Percentiles rank a stretch among this genome's conserved stretches.
These are phyloP conservation scores for Acleris literana DNA, from an alignment of 2,888 invertebrate genomes.

Conservation along the genomic window DNA sequence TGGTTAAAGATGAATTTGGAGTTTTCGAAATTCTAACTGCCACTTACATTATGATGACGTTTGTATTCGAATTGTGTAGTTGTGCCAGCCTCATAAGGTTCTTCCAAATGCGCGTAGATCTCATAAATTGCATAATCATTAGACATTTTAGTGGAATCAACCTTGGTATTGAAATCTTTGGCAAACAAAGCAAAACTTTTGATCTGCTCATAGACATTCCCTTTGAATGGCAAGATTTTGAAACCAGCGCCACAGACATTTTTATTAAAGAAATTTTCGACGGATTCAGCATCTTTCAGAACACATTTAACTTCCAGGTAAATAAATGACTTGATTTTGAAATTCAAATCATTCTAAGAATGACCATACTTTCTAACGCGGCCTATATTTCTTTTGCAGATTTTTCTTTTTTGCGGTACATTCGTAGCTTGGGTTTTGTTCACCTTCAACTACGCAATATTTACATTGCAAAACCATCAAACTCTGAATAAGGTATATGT, in stretches of 20 bases:
- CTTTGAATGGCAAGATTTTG: conserved; percentile 50
- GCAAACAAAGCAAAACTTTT: conserved; percentile 22
- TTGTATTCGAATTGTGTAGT: conserved; percentile 52
- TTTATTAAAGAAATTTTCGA: conserved; percentile 48
- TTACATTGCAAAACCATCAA: conserved; percentile 46
- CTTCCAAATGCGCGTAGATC: conserved; percentile 54
- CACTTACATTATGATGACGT: conserved; percentile 45
- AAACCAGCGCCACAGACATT: conserved; percentile 42
- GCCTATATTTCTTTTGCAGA: conserved; percentile 46
- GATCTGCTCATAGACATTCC: conserved; percentile 46
- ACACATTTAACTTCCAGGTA: conserved; percentile 47
- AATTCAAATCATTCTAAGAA: too few species aligned
- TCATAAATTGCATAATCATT: conserved; percentile 57
- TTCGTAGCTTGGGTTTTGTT: conserved; percentile 51
- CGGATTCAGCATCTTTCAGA: conserved; percentile 44
- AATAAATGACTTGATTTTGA: conserved; percentile 10
- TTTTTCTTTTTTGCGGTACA: conserved; percentile 54
- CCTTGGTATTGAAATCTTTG: conserved; percentile 5
- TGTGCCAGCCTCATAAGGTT: conserved; percentile 54
- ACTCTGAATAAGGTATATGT: too few species aligned
- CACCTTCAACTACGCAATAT: conserved; percentile 53
- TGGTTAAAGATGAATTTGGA: conserved; percentile 24
- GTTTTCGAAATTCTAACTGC: conserved; percentile 33
- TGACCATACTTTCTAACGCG: not conserved
- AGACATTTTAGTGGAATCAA: conserved; percentile 49